Evolutionary conservation across 2,888 invertebrate genomes (phyloP).

Genomic region (Drosophila buzzatii): DNA sequence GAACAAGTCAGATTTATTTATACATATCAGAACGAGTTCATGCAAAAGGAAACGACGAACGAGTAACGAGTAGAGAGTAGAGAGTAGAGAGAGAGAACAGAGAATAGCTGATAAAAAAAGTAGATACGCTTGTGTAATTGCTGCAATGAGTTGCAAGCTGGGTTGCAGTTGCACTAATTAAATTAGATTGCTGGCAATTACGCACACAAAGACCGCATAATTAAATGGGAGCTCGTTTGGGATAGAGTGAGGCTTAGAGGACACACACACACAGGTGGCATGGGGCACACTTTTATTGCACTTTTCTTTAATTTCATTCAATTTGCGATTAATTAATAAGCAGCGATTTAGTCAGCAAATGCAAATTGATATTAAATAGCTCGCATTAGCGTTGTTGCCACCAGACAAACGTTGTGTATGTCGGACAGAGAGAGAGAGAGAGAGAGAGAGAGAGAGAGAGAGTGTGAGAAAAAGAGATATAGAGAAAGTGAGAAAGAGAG

Average conservation of each 20-base stretch:
- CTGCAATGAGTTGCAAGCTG: conserved; percentile 7
- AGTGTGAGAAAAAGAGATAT: background rate
- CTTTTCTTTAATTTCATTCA: conserved; percentile 47
- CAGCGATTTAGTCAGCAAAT: conserved; percentile 67
- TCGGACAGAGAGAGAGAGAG: background rate
- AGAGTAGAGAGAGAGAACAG: background rate
- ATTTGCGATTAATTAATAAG: conserved; percentile 73
- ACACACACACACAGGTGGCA: conserved; percentile 3
- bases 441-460: background rate
- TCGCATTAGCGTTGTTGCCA: conserved; percentile 61
- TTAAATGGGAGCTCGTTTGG: conserved; percentile 46
- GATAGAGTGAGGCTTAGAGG: conserved; percentile 7
- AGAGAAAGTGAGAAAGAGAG: background rate
- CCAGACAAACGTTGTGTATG: background rate
- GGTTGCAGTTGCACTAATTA: conserved; percentile 49
- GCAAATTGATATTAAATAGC: conserved; percentile 80
- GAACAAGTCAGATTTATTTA: background rate
- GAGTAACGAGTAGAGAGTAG: background rate
- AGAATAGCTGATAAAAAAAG: background rate
- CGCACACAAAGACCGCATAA: conserved; percentile 58
- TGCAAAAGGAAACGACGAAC: background rate
- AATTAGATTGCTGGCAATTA: conserved; percentile 66
- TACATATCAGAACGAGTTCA: background rate
- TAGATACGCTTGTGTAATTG: conserved; percentile 6
- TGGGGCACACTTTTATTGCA: conserved; percentile 14